These are phyloP conservation scores for Brachionus rubens DNA, from an alignment of 1,140 invertebrate species.

Conservation along the genomic window DNA sequence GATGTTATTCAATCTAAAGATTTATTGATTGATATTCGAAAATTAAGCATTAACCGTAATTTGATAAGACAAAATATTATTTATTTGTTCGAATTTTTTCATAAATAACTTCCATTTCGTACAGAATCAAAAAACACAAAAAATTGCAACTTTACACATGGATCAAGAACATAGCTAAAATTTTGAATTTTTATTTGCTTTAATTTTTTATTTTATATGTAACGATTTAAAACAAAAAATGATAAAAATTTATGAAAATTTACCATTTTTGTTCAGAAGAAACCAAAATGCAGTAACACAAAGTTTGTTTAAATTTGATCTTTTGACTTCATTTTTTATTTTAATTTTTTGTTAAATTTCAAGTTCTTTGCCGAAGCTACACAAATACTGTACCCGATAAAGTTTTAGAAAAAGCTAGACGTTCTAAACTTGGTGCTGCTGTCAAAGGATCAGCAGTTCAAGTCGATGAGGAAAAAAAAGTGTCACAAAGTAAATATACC, in stretches of 20 bases:
- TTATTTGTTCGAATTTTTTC: not conserved
- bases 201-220: not conserved
- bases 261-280: not conserved
- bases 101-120: not conserved
- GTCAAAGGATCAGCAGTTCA: constrained; percentile 4
- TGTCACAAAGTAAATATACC: not conserved
- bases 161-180: no score
- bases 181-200: not conserved
- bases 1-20: no score
- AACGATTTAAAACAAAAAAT: not conserved
- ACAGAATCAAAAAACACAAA: no score
- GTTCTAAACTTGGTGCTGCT: constrained; percentile 16
- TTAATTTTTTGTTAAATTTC: not conserved
- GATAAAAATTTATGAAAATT: constrained; percentile 11
- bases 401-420: constrained; percentile 32
- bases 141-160: constrained; percentile 40
- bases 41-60: no score
- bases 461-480: not conserved
- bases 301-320: not conserved
- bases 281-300: not conserved
- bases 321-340: no score
- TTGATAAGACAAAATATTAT: constrained; percentile 3
- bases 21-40: no score
- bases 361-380: not conserved
- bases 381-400: constrained; percentile 26